Evolutionary conservation across 2,797 vertebrate species (phyloP), one percentile per base, ranked within the genome.

Genomic region (Sebastes taczanowskii): DNA sequence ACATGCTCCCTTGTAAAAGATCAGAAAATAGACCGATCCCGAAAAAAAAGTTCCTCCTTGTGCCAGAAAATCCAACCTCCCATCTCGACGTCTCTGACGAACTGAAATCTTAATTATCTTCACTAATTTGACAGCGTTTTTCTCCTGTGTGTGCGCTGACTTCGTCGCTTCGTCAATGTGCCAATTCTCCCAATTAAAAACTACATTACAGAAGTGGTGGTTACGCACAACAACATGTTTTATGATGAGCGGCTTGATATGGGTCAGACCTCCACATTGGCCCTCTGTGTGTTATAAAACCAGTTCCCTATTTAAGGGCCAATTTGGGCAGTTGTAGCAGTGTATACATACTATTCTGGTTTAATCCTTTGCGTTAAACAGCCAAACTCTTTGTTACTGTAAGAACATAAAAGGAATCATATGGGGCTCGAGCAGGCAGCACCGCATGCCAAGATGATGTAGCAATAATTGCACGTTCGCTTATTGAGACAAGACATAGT

Each of bases 221-320:
- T 25, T 74, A 80, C 29, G 60, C 62, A 46, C 77, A 61, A 77
- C 70, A 87, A 85, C 81, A 81, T 58, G 63, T 87, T 89, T 93
- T 83, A 90, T 77, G 77, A 86, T 30, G 63, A 86, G 76, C 88
- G 55, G 73, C 79, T 80, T 85, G 71, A 80, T 84, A 84, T 62
- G 56, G 53, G 76, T 90, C 82, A 87, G 59, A 72, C 77, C 82
- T 84, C 27, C 74, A 81, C 72, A 71, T 81, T 85, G 75, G 86
- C 42, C 68, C 13, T 0, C n/a, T 78, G 81, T 64, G 79, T 46
- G 59, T 84, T 86, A 74, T 77, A 87, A 87, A 89, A 91, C 67
- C 60, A 60, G n/a, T 81, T 83, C 62, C 38, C 60, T 3, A 35
- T 88, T 87, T 87, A 84, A 86, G 68, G 75, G 63, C 82, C 83